Evolutionary conservation across 2,888 invertebrate species (phyloP).

Genomic region (Isoperla grammatica): DNA sequence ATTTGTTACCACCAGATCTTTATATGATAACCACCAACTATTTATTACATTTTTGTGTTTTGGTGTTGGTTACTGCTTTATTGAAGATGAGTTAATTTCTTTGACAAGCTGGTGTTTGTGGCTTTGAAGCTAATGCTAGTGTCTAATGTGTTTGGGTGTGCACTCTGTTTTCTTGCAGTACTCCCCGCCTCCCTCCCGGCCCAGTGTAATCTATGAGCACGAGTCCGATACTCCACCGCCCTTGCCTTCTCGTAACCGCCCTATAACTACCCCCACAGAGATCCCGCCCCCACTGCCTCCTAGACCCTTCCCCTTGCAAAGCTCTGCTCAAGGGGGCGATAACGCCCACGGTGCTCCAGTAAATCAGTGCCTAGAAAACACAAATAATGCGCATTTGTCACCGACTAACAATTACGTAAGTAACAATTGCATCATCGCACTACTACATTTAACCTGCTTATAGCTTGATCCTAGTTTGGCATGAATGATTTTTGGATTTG

Average conservation of each 20-base stretch:
- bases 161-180: conserved; percentile 28
- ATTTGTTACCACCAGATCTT: no score
- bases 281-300: conserved; percentile 25
- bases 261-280: conserved; percentile 26
- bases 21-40: no score
- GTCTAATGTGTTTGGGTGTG: no score
- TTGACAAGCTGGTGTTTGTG: no score
- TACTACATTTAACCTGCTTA: neutral
- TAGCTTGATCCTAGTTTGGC: conserved; percentile 7
- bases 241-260: conserved; percentile 33
- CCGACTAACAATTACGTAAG: conserved; percentile 46
- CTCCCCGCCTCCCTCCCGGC: conserved; percentile 29
- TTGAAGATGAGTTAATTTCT: no score
- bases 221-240: conserved; percentile 35
- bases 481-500: neutral
- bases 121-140: no score
- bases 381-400: conserved; percentile 23
- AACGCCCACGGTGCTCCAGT: conserved; percentile 14
- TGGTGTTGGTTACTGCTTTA: no score
- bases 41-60: no score
- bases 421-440: conserved; percentile 36
- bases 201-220: conserved; percentile 19
- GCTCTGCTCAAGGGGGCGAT: conserved; percentile 37
- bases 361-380: conserved; percentile 24
- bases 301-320: conserved; percentile 47